Conservation (phyloP, 1,140 invertebrate genomes). For the Laupala kohalensis region DNA sequence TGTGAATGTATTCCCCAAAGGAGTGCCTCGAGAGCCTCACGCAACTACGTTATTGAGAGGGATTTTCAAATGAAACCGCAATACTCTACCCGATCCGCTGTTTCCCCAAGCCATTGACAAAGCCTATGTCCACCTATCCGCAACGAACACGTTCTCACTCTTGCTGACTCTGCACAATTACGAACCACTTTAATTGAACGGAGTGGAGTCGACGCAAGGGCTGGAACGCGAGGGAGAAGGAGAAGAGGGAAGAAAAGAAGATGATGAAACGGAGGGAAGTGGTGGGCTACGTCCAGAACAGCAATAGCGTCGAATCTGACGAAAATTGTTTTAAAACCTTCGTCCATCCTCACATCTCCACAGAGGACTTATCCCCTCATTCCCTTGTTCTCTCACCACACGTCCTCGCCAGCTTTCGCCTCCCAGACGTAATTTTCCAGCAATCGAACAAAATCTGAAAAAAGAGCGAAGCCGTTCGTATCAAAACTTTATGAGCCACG, state of each 20-base stretch:
- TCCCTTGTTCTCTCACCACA: background rate
- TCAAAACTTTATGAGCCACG: background rate
- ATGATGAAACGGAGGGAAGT: too few species aligned
- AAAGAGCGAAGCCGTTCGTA: background rate
- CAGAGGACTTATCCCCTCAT: background rate
- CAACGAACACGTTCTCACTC: background rate
- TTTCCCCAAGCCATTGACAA: background rate
- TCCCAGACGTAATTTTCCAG: background rate
- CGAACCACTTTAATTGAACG: background rate
- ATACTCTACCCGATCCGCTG: too few species aligned
- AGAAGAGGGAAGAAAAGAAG: too few species aligned
- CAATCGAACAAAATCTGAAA: background rate
- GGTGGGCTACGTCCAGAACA: background rate
- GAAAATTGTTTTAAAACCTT: background rate
- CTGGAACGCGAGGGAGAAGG: background rate
- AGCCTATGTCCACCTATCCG: background rate
- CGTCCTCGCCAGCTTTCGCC: background rate
- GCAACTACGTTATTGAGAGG: too few species aligned
- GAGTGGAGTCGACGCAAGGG: too few species aligned
- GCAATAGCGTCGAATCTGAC: background rate
- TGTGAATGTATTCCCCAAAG: too few species aligned
- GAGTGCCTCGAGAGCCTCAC: too few species aligned
- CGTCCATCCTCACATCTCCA: background rate
- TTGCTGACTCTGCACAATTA: background rate
- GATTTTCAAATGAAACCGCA: too few species aligned